Conservation (phyloP, 2,797 vertebrate species). For the Leuciscus waleckii region DNA sequence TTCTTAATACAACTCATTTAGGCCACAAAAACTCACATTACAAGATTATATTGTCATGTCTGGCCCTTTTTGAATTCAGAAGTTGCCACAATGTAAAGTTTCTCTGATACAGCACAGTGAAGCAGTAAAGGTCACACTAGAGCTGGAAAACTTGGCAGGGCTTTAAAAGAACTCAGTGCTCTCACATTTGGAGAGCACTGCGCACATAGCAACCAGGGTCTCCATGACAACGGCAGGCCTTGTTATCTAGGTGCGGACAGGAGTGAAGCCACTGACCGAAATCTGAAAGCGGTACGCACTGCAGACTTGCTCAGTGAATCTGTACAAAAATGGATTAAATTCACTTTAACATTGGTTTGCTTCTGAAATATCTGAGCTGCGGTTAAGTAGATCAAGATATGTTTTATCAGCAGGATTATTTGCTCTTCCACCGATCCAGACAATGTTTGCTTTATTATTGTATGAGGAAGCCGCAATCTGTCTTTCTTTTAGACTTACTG, state of each 20-base stretch:
- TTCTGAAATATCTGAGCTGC: neutral
- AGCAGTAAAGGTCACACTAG: constrained; percentile 67
- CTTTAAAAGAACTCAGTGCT: constrained; percentile 71
- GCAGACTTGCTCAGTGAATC: constrained; percentile 25
- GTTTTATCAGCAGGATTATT: neutral
- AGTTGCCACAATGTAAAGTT: constrained; percentile 4
- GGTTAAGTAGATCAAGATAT: neutral
- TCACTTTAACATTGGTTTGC: neutral
- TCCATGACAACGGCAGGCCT: constrained; percentile 78
- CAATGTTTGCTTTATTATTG: constrained; percentile 16
- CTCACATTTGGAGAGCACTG: constrained; percentile 67
- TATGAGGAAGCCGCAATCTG: constrained; percentile 6
- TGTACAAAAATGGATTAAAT: neutral
- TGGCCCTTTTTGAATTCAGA: neutral
- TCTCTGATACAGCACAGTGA: constrained; percentile 36
- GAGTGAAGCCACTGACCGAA: constrained; percentile 19
- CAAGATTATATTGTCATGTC: no score
- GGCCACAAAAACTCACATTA: neutral
- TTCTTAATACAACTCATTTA: neutral
- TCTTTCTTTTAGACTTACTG: constrained; percentile 16
- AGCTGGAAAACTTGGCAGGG: constrained; percentile 66
- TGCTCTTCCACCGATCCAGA: constrained; percentile 22
- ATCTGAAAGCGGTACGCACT: neutral
- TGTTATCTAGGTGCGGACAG: constrained; percentile 63
- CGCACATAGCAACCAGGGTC: constrained; percentile 76